phyloP scores from a whole-genome alignment of 2,888 invertebrate genomes.

The Melanostoma scalare region DNA sequence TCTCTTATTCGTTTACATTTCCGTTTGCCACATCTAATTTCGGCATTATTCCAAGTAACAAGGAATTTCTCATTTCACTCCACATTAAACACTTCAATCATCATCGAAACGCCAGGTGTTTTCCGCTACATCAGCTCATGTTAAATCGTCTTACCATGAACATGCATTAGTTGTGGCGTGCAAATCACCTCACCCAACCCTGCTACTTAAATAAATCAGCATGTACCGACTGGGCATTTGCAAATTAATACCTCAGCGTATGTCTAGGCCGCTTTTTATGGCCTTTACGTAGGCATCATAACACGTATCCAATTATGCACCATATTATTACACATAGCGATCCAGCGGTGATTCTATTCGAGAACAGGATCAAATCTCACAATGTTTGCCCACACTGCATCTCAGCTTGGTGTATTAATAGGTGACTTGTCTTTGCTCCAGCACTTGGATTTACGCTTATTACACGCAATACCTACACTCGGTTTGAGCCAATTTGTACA shows the following conservation, averaged over 20 bases:
- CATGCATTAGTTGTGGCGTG: constrained; percentile 18
- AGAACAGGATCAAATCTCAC: constrained; percentile 54
- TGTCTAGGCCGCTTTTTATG: constrained; percentile 32
- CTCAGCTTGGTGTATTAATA: neutral
- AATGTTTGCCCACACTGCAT: constrained; percentile 49
- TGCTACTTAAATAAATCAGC: constrained; percentile 72
- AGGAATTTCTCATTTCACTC: constrained; percentile 1
- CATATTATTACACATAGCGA: constrained; percentile 64
- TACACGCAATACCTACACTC: constrained; percentile 49
- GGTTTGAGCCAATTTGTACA: constrained; percentile 56
- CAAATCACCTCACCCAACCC: constrained; percentile 65
- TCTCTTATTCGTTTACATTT: constrained; percentile 34
- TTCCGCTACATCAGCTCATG: constrained; percentile 26
- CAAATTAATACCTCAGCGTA: constrained; percentile 68
- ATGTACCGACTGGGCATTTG: constrained; percentile 60
- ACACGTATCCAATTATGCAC: constrained; percentile 70
- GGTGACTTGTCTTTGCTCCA: constrained; percentile 27
- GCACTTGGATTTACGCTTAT: constrained; percentile 51
- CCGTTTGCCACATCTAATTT: constrained; percentile 39
- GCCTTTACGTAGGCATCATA: constrained; percentile 65
- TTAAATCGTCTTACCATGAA: constrained; percentile 2
- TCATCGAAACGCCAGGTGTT: constrained; percentile 64
- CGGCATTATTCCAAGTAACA: neutral
- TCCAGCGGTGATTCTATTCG: constrained; percentile 39
- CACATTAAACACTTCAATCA: constrained; percentile 60